Conservation (phyloP, 2,888 invertebrate species). For the Eudemis profundana region DNA sequence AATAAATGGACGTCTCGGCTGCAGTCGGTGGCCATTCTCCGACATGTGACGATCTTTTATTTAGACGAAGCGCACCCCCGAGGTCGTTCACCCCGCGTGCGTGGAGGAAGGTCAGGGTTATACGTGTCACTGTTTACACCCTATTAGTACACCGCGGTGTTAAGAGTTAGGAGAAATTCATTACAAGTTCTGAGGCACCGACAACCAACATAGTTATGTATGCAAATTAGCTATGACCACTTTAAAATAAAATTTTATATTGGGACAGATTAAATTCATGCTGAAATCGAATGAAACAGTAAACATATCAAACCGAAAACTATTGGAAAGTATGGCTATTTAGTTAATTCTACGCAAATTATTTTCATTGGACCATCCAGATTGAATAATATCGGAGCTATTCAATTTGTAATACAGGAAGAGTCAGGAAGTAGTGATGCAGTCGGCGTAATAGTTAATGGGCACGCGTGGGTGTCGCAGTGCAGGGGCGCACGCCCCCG, state of each 20-base stretch:
- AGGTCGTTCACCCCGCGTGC: constrained; percentile 73
- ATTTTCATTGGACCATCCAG: not conserved
- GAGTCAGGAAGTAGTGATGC: constrained; percentile 42
- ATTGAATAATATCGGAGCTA: constrained; percentile 14
- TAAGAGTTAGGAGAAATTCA: constrained; percentile 38
- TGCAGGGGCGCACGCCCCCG: constrained; percentile 71
- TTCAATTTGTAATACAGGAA: constrained; percentile 32
- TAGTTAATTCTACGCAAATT: not conserved
- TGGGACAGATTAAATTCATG: not conserved
- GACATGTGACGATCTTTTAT: constrained; percentile 76
- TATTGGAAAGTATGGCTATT: too few relatives aligned
- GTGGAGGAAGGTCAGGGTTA: constrained; percentile 80
- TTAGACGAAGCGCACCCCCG: constrained; percentile 76
- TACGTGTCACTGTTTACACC: constrained; percentile 48
- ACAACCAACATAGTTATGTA: not conserved
- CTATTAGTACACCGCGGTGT: constrained; percentile 44
- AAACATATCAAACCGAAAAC: not conserved
- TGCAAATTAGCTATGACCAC: too few relatives aligned
- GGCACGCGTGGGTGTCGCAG: constrained; percentile 65
- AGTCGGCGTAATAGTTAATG: constrained; percentile 43
- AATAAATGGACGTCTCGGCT: constrained; percentile 60
- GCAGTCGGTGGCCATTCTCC: constrained; percentile 61
- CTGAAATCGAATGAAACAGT: not conserved
- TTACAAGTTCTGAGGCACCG: constrained; percentile 10
- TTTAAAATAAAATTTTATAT: not conserved